Evolutionary conservation across 2,797 vertebrate species (phyloP).

Genomic region (Echeneis naucrates): DNA sequence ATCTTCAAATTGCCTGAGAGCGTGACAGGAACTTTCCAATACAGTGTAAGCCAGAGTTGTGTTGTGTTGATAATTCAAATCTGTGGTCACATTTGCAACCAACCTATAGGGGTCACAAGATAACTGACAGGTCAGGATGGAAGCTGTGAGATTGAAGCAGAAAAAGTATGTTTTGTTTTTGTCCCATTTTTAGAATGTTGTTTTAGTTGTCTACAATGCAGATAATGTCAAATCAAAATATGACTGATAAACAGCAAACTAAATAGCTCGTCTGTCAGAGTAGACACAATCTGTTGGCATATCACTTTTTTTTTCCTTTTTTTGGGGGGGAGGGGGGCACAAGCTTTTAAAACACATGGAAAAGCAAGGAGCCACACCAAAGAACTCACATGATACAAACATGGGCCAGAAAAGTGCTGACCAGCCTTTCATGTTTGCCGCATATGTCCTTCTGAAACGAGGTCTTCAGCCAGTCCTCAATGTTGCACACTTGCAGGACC

Average conservation of each 20-base stretch:
- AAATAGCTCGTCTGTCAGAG: neutral
- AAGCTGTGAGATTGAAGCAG: neutral
- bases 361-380: conserved; percentile 42
- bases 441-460: conserved; percentile 92
- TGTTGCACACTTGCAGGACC: conserved; percentile 92
- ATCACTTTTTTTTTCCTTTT: neutral
- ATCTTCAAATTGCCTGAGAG: neutral
- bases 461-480: conserved; percentile 95
- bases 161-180: neutral
- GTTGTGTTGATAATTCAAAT: neutral
- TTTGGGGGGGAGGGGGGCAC: too few relatives aligned
- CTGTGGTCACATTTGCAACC: neutral
- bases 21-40: neutral
- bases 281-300: neutral
- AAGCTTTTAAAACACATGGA: neutral
- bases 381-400: conserved; percentile 85
- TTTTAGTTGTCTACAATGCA: too few relatives aligned
- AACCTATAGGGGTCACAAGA: neutral
- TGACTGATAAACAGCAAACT: neutral
- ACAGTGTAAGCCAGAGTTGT: neutral
- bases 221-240: neutral
- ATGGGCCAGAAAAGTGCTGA: conserved; percentile 87
- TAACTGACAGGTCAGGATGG: too few relatives aligned
- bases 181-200: too few relatives aligned
- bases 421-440: conserved; percentile 87